Conservation (phyloP, 2,888 invertebrate species). For the Eupithecia centaureata region DNA sequence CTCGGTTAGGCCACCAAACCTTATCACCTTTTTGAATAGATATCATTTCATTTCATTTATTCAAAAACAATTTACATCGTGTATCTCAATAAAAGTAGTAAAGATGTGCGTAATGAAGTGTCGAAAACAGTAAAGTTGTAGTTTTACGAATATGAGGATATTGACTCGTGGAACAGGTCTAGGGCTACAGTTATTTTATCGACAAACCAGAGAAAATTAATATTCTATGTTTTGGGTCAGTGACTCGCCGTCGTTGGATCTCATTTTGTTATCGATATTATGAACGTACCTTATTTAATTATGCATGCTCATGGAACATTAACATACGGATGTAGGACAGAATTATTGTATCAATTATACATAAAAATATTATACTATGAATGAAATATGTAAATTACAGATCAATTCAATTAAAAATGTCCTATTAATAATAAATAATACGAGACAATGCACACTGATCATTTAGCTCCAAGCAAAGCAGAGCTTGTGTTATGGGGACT, state of each 20-base stretch:
- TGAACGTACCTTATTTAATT: neutral
- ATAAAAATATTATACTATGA: neutral
- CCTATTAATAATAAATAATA: too few relatives aligned
- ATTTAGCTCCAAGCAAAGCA: too few relatives aligned
- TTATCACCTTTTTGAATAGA: neutral
- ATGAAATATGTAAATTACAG: neutral
- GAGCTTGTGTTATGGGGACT: too few relatives aligned
- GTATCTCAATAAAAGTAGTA: neutral
- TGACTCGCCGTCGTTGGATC: conserved; percentile 27
- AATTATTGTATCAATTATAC: neutral
- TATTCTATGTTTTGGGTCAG: conserved; percentile 25
- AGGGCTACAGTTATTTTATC: conserved; percentile 61
- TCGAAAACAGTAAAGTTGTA: neutral
- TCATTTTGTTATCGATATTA: conserved; percentile 12
- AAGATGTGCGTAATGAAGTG: neutral
- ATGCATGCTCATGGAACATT: neutral
- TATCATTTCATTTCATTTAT: too few relatives aligned
- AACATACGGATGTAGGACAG: neutral
- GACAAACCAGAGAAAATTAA: conserved; percentile 33
- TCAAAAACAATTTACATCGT: too few relatives aligned
- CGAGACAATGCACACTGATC: too few relatives aligned
- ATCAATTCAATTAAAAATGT: neutral
- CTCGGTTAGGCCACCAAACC: too few relatives aligned
- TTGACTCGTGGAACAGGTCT: conserved; percentile 66
- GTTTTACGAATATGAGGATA: conserved; percentile 55